Percentiles rank a stretch among this genome's conserved stretches.
Conservation (phyloP, 64 coral and sea anemone species). For the Catalaphyllia jardinei region DNA sequence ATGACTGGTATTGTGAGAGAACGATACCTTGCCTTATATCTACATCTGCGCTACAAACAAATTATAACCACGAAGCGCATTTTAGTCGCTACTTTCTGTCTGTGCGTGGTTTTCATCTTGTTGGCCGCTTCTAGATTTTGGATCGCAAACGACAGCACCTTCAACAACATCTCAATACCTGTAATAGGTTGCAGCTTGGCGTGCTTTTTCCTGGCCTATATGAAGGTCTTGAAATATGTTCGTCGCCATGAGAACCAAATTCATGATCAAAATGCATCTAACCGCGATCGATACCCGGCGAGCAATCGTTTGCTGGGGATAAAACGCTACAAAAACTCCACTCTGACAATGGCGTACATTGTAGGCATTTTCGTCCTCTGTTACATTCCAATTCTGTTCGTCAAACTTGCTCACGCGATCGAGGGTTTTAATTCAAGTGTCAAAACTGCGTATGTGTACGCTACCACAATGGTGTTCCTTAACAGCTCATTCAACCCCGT, state of each 20-base stretch:
- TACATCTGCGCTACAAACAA: conserved; percentile 43
- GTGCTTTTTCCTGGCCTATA: conserved; percentile 31
- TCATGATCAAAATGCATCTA: neutral
- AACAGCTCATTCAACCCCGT: conserved; percentile 67
- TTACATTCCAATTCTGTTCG: conserved; percentile 60
- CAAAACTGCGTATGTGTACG: conserved; percentile 24
- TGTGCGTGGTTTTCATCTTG: conserved; percentile 18
- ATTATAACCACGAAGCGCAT: conserved; percentile 39
- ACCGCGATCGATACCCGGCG: neutral
- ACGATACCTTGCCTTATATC: conserved; percentile 41
- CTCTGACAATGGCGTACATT: conserved; percentile 61
- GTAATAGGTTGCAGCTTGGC: conserved; percentile 27
- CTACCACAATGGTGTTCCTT: conserved; percentile 29
- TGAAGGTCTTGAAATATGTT: conserved; percentile 38
- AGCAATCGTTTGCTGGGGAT: neutral
- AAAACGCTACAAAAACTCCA: conserved; percentile 62
- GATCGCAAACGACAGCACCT: conserved; percentile 2
- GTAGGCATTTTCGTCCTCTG: conserved; percentile 51
- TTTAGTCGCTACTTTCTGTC: neutral
- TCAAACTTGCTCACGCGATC: conserved; percentile 23
- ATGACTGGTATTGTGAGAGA: conserved; percentile 43
- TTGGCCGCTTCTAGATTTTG: conserved; percentile 26
- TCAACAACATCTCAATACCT: neutral
- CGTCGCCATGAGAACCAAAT: conserved; percentile 45
- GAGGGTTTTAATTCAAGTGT: conserved; percentile 4